Evolutionary conservation across 2,888 invertebrate genomes (phyloP).

Genomic region (Chironomus riparius): DNA sequence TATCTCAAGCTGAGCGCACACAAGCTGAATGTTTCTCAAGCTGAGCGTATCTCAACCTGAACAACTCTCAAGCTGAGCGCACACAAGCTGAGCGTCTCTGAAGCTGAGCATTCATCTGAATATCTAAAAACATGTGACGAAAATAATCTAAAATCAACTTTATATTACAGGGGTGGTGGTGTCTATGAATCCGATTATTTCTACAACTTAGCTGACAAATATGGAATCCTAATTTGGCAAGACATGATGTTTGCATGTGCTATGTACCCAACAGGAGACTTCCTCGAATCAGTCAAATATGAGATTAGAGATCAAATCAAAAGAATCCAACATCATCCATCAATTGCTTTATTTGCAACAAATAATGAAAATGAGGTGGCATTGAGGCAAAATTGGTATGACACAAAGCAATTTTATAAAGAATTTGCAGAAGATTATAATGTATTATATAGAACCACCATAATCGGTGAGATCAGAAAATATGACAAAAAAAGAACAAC

Average conservation of each 20-base stretch:
- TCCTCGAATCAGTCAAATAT: slow-evolving; percentile 51
- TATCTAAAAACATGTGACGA: no score
- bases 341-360: slow-evolving; percentile 83
- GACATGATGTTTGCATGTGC: slow-evolving; percentile 61
- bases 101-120: no score
- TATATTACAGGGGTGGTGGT: slow-evolving; percentile 70
- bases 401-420: slow-evolving; percentile 44
- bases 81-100: no score
- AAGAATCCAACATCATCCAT: slow-evolving; percentile 76
- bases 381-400: slow-evolving; percentile 71
- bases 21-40: no score
- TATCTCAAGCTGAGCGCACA: no score
- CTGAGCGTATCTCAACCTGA: no score
- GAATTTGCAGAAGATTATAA: slow-evolving; percentile 68
- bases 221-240: slow-evolving; percentile 94
- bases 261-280: not conserved
- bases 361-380: slow-evolving; percentile 97
- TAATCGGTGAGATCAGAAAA: slow-evolving; percentile 54
- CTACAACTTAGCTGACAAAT: slow-evolving; percentile 75
- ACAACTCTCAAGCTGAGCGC: no score
- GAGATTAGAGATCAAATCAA: slow-evolving; percentile 77
- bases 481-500: slow-evolving; percentile 59
- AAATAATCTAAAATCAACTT: no score
- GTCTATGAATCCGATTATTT: slow-evolving; percentile 86
- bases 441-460: slow-evolving; percentile 69